Evolutionary conservation across 2,797 vertebrate species (phyloP), one percentile per base, ranked within the genome.

Genomic region (Acrossocheilus wenchowensis): DNA sequence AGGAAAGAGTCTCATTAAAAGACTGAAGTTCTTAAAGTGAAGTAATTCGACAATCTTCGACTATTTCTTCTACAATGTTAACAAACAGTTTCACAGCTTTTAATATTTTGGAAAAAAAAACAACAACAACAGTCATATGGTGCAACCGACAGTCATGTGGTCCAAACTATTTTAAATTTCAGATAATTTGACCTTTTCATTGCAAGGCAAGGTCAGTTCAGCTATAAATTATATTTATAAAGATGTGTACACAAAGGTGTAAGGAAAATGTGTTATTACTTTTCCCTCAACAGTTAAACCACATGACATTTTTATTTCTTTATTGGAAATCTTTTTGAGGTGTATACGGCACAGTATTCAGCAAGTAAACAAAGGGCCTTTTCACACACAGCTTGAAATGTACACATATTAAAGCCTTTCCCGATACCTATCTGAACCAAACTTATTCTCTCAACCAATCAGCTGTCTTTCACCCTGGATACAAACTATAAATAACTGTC

Each of bases 401-500:
- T 30, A 74, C 52, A 54, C 21, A 19, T 43, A 82, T 71, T 79
- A 39, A 72, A 57, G 34, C 64, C 12, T 50, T 12, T 21, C 48
- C 6, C 6, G 39, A 43, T 23, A 52, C n/a, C 5, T 82, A 39
- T 57, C 48, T 39, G 30, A 57, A 54, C 5, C 68, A 81, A 26
- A 36, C 7, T 5, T 52, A 23, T 79, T 52, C 6, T 30, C 39
- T 23, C 43, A 73, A 45, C 11, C 66, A 17, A 34, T 57, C 66
- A n/a, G 23, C 68, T 50, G 68, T 73, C 14, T 60, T 64, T 48
- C 54, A 62, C 54, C 41, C 21, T 48, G 50, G 52, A 73, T 41
- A 80, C 52, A 86, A 85, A 64, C 68, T 72, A 62, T 81, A 73
- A 72, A 80, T 73, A 73, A 62, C 69, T 74, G 69, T 72, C 68